Evolutionary conservation across 2,113 vertebrate species (phyloP), one percentile per base, ranked within the genome.

Genomic region (Motacilla tschutschensis): DNA sequence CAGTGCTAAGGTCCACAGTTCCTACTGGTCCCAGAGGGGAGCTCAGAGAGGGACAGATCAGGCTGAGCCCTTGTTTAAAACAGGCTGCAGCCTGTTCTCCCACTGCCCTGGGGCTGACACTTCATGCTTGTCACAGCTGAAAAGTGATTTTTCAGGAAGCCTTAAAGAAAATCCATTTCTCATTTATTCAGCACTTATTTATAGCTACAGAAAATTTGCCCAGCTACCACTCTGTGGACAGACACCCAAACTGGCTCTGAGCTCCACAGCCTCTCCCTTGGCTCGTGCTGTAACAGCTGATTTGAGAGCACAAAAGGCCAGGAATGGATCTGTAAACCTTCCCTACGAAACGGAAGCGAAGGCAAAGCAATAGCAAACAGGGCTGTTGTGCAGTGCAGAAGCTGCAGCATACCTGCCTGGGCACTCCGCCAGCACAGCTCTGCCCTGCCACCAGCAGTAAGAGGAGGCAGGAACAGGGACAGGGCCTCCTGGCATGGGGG

Each of bases 111-210:
- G 40, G 67, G 57, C 75, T 76, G 78, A 82, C 51, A 38, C 81
- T 92, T 81, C 90, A 92, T 82, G 88, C 78, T 51, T 86, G 81
- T 91, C 87, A 87, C 80, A 82, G 71, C 33, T 31, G 63, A 94
- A 69, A 83, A 94, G 85, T 62, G 80, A 86, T 91, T 85, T 95
- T 85, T 88, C 17, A 1, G 80, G 70, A 83, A 82, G 59, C 80
- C 86, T 94, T 86, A 88, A 92, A 90, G 91, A 91, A 93, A 94
- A 94, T 93, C 83, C 74, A 91, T 94, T 93, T 91, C 90, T 91
- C 75, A 88, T 93, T 93, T 91, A 92, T 93, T 90, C 90, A 81
- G 71, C 16, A 3, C 86, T 91, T 92, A 92, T 91, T 88, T 90
- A 90, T 76, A 92, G 78, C 83, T 66, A 46, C 83, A 90, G 67